These are phyloP conservation scores for Nothoprocta pentlandii DNA, from an alignment of 2,113 vertebrate species.

Conservation along the genomic window DNA sequence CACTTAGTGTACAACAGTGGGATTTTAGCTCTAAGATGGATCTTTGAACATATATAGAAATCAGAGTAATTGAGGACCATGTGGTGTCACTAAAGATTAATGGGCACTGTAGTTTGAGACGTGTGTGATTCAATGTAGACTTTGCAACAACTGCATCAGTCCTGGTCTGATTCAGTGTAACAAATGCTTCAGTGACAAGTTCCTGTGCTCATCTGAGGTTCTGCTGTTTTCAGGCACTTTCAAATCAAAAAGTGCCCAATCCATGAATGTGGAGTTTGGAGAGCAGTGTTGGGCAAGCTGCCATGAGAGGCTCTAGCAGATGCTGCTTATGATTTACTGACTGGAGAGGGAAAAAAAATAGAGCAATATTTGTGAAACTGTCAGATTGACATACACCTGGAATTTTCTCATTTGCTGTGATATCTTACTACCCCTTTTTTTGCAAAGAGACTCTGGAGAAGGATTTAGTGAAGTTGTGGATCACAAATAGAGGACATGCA, in stretches of 20 bases:
- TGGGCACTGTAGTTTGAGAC: neutral
- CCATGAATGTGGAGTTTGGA: neutral
- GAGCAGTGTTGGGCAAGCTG: neutral
- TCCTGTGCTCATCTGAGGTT: neutral
- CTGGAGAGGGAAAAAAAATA: too few species aligned
- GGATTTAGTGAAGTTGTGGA: neutral
- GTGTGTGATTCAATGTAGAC: neutral
- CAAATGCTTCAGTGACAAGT: neutral
- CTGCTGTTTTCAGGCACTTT: neutral
- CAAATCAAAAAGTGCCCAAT: neutral
- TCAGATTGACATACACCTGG: neutral
- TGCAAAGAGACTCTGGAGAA: neutral
- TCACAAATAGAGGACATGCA: accelerated
- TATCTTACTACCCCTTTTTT: neutral
- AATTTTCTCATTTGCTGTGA: neutral
- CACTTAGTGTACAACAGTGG: neutral
- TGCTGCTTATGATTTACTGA: neutral
- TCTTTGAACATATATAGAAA: neutral
- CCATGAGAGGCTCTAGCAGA: neutral
- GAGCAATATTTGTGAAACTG: neutral
- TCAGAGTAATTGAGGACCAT: neutral
- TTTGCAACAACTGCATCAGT: neutral
- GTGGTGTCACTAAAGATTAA: neutral
- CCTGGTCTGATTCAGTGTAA: neutral
- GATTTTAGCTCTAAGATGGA: neutral